Base-by-base conservation (phyloP, 2,797 vertebrate species). In the Sorex maritimensis region DNA sequence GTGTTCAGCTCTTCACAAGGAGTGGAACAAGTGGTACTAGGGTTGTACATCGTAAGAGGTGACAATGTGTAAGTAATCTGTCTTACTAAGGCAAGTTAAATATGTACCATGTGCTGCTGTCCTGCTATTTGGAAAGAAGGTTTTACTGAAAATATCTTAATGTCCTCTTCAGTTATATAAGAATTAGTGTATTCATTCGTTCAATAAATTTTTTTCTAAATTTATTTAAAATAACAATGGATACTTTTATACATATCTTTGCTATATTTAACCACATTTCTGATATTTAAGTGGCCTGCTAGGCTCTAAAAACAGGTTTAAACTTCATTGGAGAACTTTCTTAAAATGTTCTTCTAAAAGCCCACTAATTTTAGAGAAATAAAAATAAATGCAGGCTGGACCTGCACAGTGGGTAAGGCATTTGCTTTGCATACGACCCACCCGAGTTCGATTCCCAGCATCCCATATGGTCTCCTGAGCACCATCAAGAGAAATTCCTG, bases 1-100 rank as follows among this genome's bases (percentile, higher is more conserved):
- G 99, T 99, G 34, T 99, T 99, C 98, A 99, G 99, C 96, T 99
- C 99, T 97, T 99, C 98, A 77, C 99, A 99, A 98, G 99, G 99
- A 12, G 99, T 99, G 95, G 99, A 99, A 97, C 99, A 99, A 98
- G 99, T 99, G 77, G 99, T 99, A 8, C 98, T 99, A 90, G 99
- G 99, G 61, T 98, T 99, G 6, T 99, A 99, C 98, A 99, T 99
- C 46, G 99, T 99, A 90, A 98, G 99, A 98, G 99, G 99, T 83
- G 99, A 99, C 98, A 99, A 99, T 0, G 99, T 99, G 99, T 99
- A 98, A 99, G 99, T 99, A 96, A 61, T 55, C 15, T 52, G 3
- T 89, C 63, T 61, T 74, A 92, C 72, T 26, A 80, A 86, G 72
- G 49, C 41, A 49, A 21, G 17, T 84, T 68, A 87, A 81, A 17